Percentiles rank a stretch among this genome's conserved stretches.
Evolutionary conservation across 2,113 vertebrate species (phyloP).

Genomic region (Centropus bengalensis): DNA sequence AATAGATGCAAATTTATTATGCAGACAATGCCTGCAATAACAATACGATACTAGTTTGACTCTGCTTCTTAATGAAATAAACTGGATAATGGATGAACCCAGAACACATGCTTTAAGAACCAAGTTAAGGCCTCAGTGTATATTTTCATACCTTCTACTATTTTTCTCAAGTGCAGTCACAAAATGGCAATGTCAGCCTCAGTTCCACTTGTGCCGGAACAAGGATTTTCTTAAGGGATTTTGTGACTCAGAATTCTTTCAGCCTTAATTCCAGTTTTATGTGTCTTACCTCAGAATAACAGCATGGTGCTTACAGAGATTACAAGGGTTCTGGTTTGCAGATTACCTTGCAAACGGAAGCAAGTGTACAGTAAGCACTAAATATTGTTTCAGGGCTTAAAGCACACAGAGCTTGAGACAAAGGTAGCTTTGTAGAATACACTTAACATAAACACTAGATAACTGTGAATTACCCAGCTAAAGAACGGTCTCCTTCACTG

Average conservation of each 20-base stretch:
- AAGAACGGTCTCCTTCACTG: not conserved
- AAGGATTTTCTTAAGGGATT: not conserved
- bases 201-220: not conserved
- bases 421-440: slow-evolving; percentile 18
- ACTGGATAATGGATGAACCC: not conserved
- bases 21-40: not conserved
- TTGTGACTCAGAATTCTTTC: slow-evolving; percentile 22
- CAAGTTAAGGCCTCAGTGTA: not conserved
- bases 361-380: not conserved
- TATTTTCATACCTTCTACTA: not conserved
- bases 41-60: not conserved
- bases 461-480: not conserved
- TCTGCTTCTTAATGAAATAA: not conserved
- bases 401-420: not conserved
- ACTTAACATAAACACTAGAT: slow-evolving; percentile 20
- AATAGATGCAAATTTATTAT: not conserved
- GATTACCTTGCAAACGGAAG: slow-evolving; percentile 29
- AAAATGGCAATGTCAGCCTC: not conserved
- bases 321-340: not conserved
- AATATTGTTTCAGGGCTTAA: slow-evolving; percentile 30
- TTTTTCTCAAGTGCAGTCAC: not conserved
- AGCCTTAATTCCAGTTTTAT: not conserved
- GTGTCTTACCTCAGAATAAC: not conserved
- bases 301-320: not conserved
- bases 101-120: not conserved